Conservation (phyloP, 2,888 invertebrate species). For the Caenorhabditis uteleia region DNA sequence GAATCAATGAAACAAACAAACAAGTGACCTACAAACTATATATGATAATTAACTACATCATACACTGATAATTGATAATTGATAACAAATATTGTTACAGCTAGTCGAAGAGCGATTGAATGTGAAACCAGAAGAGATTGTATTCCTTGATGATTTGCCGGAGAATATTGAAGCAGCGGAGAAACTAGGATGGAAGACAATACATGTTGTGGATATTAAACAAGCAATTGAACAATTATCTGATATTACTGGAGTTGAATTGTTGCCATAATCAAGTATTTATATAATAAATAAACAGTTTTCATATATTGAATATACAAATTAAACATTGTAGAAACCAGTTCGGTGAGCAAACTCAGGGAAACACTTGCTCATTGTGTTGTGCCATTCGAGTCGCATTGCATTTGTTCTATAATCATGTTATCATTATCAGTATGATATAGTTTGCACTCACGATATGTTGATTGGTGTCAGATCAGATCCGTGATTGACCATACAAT, state of each 20-base stretch:
- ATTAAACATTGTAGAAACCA: conserved; percentile 23
- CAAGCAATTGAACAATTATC: conserved; percentile 18
- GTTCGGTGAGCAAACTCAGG: conserved; percentile 43
- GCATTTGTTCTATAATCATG: conserved; percentile 23
- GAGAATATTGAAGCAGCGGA: conserved; percentile 54
- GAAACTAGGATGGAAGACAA: conserved; percentile 50
- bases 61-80: no score
- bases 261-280: no score
- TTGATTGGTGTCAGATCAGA: conserved; percentile 38
- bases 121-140: conserved; percentile 40
- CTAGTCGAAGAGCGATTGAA: conserved; percentile 33
- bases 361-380: conserved; percentile 41
- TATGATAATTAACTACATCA: no score
- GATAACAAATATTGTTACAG: no score
- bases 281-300: conserved; percentile 13
- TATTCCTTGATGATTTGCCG: conserved; percentile 54
- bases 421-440: neutral
- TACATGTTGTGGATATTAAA: conserved; percentile 33
- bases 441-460: conserved; percentile 21
- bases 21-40: no score
- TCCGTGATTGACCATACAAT: conserved; percentile 31
- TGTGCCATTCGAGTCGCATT: conserved; percentile 42
- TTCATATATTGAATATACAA: conserved; percentile 5
- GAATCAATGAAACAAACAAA: no score
- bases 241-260: conserved; percentile 12